phyloP scores from a whole-genome alignment of 2,888 invertebrate genomes.

The Melinaea marsaeus region DNA sequence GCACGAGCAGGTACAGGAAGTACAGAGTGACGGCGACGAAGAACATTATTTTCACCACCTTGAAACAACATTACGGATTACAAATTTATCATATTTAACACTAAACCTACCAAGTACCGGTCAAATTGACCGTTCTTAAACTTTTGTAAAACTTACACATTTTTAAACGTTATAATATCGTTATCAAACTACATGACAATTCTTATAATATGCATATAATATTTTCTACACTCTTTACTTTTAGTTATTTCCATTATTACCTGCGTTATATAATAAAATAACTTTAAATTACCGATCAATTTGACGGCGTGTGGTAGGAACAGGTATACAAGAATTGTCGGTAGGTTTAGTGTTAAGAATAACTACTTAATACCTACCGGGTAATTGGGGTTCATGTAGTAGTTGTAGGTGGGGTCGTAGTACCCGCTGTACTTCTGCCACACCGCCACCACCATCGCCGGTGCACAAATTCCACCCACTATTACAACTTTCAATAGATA shows the following conservation, averaged over 20 bases:
- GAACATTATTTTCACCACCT: constrained; percentile 95
- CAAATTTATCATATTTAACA: background rate
- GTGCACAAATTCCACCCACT: constrained; percentile 91
- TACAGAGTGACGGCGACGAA: constrained; percentile 91
- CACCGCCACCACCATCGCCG: constrained; percentile 89
- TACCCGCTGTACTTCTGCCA: constrained; percentile 95
- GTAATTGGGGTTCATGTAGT: constrained; percentile 89
- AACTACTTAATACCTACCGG: constrained; percentile 77
- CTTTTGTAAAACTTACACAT: too few relatives aligned
- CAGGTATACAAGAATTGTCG: background rate
- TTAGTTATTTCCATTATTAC: too few relatives aligned
- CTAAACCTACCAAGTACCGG: background rate
- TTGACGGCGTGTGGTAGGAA: too few relatives aligned
- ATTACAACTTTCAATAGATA: constrained; percentile 93
- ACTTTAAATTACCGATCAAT: too few relatives aligned
- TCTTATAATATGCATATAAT: too few relatives aligned
- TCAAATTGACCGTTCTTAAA: too few relatives aligned
- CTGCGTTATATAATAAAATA: too few relatives aligned
- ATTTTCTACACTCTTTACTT: too few relatives aligned
- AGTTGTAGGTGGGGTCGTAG: constrained; percentile 95
- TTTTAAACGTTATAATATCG: too few relatives aligned
- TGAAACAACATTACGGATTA: constrained; percentile 48
- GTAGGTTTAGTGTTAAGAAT: background rate
- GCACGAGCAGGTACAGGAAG: constrained; percentile 87
- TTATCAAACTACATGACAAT: too few relatives aligned